Percentiles rank a stretch among this genome's conserved stretches.
Conservation (phyloP, 2,113 vertebrate species). For the Cryptotis parvus region DNA sequence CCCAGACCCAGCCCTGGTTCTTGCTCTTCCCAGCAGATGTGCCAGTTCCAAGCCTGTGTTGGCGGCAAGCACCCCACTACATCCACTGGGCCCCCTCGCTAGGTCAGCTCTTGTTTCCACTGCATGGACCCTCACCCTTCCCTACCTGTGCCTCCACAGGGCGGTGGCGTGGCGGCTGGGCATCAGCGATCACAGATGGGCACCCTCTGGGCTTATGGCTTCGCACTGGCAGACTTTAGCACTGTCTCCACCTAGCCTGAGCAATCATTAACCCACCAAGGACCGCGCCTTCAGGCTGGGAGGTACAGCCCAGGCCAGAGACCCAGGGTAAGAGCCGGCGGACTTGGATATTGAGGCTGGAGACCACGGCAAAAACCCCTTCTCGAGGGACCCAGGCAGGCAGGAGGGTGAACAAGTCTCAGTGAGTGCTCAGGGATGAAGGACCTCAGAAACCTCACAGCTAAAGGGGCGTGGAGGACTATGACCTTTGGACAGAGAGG, state of each 20-base stretch:
- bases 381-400: neutral
- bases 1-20: neutral
- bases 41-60: neutral
- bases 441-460: neutral
- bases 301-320: neutral
- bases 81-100: too few species aligned
- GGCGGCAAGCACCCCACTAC: neutral
- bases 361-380: neutral
- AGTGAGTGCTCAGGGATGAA: neutral
- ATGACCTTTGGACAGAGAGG: too few species aligned
- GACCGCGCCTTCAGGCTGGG: slow-evolving; percentile 10
- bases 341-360: too few species aligned
- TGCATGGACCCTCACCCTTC: neutral
- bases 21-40: neutral
- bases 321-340: neutral
- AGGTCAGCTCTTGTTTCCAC: too few species aligned
- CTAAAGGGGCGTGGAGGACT: too few species aligned
- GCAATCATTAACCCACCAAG: slow-evolving; percentile 78
- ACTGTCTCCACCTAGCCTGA: slow-evolving; percentile 59
- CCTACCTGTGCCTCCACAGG: slow-evolving; percentile 64
- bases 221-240: slow-evolving; percentile 69
- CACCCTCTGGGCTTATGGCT: neutral
- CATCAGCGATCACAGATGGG: neutral
- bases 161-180: neutral
- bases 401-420: neutral